Evolutionary conservation across 2,888 invertebrate genomes (phyloP), one percentile per base, ranked within the genome.

Genomic region (Serripes groenlandicus): DNA sequence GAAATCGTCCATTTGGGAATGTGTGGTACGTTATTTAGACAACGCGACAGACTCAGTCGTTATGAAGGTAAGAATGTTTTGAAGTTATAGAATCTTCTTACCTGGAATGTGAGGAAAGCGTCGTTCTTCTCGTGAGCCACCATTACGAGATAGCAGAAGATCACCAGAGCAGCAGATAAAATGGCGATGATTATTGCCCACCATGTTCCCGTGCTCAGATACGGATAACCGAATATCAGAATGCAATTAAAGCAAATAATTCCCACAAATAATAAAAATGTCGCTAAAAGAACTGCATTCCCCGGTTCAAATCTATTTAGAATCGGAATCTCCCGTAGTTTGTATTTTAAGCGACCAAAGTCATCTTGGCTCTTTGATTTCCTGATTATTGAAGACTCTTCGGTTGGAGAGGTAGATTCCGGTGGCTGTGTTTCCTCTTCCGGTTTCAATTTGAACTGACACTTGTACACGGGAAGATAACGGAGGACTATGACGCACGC

Each of bases 401-500:
- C 91, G n/a, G 89, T 86, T 1, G 76, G 74, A 18, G 78, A 84
- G 60, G 83, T 80, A 49, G 73, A 18, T 23, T 85, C 88, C n/a
- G 69, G 64, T 9, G 70, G 72, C 26, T 32, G 71, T 0, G 62
- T 56, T 23, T 68, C 75, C 58, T 85, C 88, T 81, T 93, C 93
- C 28, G 93, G 91, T 87, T 91, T 92, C 21, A 94, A 90, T 85
- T 93, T 90, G 83, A 94, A 94, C 84, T 93, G 94, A 69, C 93
- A 93, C 76, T 92, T 90, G 64, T 87, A 86, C 11, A 92, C 93
- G 0, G 94, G 93, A 64, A 97, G 96, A 92, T 98, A 98, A 66
- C 98, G 96, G 74, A 98, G 95, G 69, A 98, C 97, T 75, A 98
- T 97, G 7, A 98, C 97, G 83, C 97, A 97, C 21, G 97, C 97